Base-by-base conservation (phyloP, 2,797 vertebrate species). In the Onychomys leucogaster region DNA sequence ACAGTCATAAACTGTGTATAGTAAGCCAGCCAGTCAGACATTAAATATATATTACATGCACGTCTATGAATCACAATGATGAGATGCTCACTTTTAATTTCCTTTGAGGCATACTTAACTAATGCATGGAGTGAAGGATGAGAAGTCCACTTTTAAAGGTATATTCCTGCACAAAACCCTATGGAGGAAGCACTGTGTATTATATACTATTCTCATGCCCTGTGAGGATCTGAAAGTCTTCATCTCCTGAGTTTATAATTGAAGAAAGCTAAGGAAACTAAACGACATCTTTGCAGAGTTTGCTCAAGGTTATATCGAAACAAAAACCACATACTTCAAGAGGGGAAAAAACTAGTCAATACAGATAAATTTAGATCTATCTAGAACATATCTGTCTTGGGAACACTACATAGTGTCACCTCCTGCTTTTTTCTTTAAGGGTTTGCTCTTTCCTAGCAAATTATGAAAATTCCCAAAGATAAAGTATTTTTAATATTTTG, bases 81-180 rank as follows among this genome's bases (percentile, higher is more conserved):
- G 92, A 78, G 37, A 69, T 34, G 6, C 34, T 88, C 67, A 91
- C 29, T 84, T 61, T 37, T n/a, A 91, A 73, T 81, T 89, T 89
- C 6, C 82, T 65, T 37, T 46, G 55, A 25, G 52, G 57, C 52
- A 29, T 65, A 32, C 7, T 84, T 96, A 63, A 81, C 77, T 49
- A 81, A 71, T 14, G 34, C 27, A 86, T 3, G 41, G 84, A 94
- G 87, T 63, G 78, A 89, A 89, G 34, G 25, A 78, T 10, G 25
- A 69, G 21, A 19, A 93, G 65, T 32, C 25, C 41, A 71, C 14
- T 19, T 69, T 84, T n/a, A 71, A 82, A 16, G 61, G 49, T 52
- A 6, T 73, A n/a, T 67, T 69, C 29, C n/a, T 65, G 10, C 3
- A 12, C 61, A 37, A 37, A 69, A 6, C 14, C n/a, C 34, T 8